Base-by-base conservation (phyloP, 2,113 vertebrate genomes). In the Ammodytes marinus region DNA sequence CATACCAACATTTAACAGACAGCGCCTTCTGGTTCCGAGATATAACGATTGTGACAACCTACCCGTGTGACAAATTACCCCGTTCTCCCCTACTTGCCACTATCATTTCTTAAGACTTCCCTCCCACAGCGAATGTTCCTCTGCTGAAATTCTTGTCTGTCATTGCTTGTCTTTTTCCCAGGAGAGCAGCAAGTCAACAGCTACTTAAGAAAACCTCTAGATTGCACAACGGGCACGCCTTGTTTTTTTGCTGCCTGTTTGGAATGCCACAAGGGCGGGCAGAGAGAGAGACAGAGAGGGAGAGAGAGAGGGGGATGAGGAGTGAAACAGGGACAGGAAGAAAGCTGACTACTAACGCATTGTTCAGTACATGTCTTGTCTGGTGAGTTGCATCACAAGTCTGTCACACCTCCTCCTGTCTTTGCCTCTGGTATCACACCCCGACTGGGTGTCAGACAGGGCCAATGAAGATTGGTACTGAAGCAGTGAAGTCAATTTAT, bases 391-490 rank as follows among this genome's bases (percentile, higher is more conserved):
- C 76, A 58, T 77, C 79, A 84, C 14, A 17, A 27, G 40, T 47
- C 73, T 19, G 61, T 82, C 86, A 39, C 64, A 80, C 58, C 74
- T 2, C 50, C 19, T 84, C 73, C 55, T 74, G 79, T 76, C 61
- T 43, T 2, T 43, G 40, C 27, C 0, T 68, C 43, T 46, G 54
- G 40, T 43, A 66, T 54, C 42, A 46, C 27, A 64, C 17, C 8
- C 9, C 19, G 9, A 52, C 61, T n/a, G 4, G 58, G n/a, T 14
- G 58, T 46, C 19, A 19, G 68, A 66, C 53, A 35, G 11, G 27
- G 47, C n/a, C 1, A 40, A 52, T 45, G 13, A 15, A 66, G 17
- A 52, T 27, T 14, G 27, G 14, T 53, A 15, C 11, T 4, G 10
- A 39, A 12, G 19, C 5, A 27, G 27, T 27, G 27, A 27, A 27